Evolutionary conservation across 2,888 invertebrate genomes (phyloP).

Genomic region (Dendrolimus pini): DNA sequence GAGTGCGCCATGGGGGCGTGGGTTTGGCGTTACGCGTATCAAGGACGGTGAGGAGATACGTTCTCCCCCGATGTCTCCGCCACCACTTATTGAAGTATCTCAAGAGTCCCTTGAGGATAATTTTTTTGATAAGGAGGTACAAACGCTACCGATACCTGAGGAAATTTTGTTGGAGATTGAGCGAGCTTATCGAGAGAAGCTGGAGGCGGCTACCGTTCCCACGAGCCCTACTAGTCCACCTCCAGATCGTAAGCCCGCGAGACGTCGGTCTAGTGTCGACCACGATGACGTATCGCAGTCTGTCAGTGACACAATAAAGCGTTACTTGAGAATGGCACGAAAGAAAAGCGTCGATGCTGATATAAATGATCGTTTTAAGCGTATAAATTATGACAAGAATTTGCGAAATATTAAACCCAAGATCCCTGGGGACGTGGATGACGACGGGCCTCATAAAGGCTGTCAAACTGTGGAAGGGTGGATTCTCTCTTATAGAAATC

Average conservation of each 20-base stretch:
- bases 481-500: constrained; percentile 74
- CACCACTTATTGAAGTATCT: constrained; percentile 82
- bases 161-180: constrained; percentile 69
- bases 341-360: constrained; percentile 91
- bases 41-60: constrained; percentile 43
- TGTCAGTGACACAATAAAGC: constrained; percentile 90
- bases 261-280: constrained; percentile 87
- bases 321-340: constrained; percentile 90
- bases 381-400: constrained; percentile 92
- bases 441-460: constrained; percentile 85
- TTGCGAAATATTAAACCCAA: constrained; percentile 89
- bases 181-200: constrained; percentile 57
- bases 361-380: constrained; percentile 88
- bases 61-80: constrained; percentile 75
- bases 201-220: constrained; percentile 57
- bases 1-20: constrained; percentile 38
- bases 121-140: constrained; percentile 73
- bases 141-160: constrained; percentile 79
- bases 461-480: constrained; percentile 87
- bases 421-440: constrained; percentile 85
- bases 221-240: constrained; percentile 61
- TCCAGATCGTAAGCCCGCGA: constrained; percentile 50
- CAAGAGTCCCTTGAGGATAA: constrained; percentile 76
- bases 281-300: constrained; percentile 91
- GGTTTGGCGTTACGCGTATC: constrained; percentile 32